Conservation (phyloP, 2,888 invertebrate species). For the Eristalis arbustorum region DNA sequence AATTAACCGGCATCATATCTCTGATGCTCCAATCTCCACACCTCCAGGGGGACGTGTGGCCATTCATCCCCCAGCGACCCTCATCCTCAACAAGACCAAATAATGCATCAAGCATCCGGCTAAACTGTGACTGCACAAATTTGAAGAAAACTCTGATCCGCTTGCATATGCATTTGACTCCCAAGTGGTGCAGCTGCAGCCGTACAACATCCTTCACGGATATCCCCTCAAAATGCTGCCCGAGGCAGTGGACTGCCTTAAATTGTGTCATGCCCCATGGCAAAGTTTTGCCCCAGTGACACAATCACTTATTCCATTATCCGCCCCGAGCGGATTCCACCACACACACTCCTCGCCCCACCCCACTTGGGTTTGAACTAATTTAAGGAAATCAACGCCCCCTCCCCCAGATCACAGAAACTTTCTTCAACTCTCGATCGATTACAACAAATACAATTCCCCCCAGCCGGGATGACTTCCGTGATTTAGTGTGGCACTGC, state of each 20-base stretch:
- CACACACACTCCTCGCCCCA: background rate
- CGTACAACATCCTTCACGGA: background rate
- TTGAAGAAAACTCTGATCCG: background rate
- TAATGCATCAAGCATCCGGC: background rate
- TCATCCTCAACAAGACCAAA: background rate
- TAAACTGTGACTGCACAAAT: background rate
- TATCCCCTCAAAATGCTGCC: background rate
- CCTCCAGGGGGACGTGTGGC: background rate
- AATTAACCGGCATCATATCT: background rate
- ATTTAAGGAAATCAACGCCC: background rate
- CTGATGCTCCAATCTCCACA: background rate
- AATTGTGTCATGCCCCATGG: background rate
- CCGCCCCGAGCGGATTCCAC: background rate
- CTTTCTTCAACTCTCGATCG: slow-evolving; percentile 20
- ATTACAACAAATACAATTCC: slow-evolving; percentile 32
- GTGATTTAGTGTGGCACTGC: slow-evolving; percentile 19
- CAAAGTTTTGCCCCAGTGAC: background rate
- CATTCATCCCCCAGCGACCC: background rate
- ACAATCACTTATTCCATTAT: background rate
- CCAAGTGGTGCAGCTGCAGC: background rate
- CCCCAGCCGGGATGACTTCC: slow-evolving; percentile 11
- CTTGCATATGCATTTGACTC: background rate
- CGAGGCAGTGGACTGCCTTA: background rate
- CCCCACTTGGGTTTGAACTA: background rate
- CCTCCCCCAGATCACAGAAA: background rate